Percentiles rank a stretch among this genome's conserved stretches.
phyloP scores from a whole-genome alignment of 2,113 vertebrate species.

The Chlorodrepanis virens region DNA sequence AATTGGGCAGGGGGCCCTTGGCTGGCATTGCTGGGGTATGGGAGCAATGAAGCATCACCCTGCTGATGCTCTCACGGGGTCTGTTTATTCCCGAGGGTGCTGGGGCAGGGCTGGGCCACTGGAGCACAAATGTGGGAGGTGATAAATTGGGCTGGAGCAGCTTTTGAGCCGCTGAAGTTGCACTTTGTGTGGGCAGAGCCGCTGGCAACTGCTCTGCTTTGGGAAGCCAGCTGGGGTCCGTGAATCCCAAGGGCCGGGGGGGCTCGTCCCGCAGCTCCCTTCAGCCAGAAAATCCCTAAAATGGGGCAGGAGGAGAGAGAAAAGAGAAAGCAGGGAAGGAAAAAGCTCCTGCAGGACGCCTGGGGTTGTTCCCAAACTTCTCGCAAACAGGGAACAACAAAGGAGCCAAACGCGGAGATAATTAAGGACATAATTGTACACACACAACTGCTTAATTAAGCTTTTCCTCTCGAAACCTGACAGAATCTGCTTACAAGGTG shows the following conservation, averaged over 20 bases:
- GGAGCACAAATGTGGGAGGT: fast-evolving
- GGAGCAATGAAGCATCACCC: neutral
- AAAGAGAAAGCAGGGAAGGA: neutral
- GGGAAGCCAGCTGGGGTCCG: neutral
- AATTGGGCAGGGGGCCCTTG: neutral
- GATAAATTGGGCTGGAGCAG: neutral
- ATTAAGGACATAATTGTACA: constrained; percentile 76
- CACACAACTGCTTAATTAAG: constrained; percentile 78
- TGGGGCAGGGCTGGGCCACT: neutral
- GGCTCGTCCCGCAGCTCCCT: neutral
- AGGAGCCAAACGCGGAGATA: constrained; percentile 64
- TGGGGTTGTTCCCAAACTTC: constrained; percentile 66
- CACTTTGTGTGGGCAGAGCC: neutral
- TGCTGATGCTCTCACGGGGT: neutral
- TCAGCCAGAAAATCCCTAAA: neutral
- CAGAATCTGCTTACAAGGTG: constrained; percentile 75
- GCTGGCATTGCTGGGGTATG: neutral
- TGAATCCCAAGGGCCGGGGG: fast-evolving
- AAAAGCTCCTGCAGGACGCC: neutral
- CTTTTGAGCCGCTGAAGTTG: neutral
- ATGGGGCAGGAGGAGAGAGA: neutral
- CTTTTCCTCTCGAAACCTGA: constrained; percentile 75
- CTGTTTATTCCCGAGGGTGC: neutral
- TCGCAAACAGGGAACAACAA: constrained; percentile 46
- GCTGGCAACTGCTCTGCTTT: neutral